Evolutionary conservation across 1,140 invertebrate species (phyloP).

Genomic region (Solenopsis fugax): DNA sequence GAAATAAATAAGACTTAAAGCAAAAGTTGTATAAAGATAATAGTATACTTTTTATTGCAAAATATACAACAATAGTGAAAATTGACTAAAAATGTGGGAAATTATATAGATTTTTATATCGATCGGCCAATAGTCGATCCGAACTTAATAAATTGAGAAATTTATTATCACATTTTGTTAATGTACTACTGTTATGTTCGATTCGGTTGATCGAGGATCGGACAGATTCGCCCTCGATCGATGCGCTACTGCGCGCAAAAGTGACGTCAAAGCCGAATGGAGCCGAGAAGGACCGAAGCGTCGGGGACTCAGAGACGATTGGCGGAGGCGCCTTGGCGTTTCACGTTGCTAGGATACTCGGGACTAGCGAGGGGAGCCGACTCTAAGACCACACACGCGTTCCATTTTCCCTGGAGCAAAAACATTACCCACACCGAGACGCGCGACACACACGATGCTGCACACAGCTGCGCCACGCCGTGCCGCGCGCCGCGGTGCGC

Average conservation of each 20-base stretch:
- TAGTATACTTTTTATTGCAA: too few species aligned
- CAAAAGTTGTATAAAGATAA: not conserved
- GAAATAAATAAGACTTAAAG: not conserved
- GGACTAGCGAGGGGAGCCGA: constrained; percentile 77
- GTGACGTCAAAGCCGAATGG: constrained; percentile 81
- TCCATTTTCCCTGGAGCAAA: constrained; percentile 86
- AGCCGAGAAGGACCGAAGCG: constrained; percentile 79
- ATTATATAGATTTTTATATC: not conserved
- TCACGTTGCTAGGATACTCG: constrained; percentile 84
- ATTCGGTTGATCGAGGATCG: constrained; percentile 23
- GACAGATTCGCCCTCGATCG: constrained; percentile 11
- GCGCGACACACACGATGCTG: constrained; percentile 66
- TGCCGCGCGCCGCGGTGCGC: not conserved
- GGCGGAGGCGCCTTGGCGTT: constrained; percentile 81
- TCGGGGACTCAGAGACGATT: constrained; percentile 75
- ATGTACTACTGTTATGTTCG: not conserved
- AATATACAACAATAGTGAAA: too few species aligned
- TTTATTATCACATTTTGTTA: not conserved
- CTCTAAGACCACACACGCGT: constrained; percentile 84
- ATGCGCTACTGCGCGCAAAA: constrained; percentile 77
- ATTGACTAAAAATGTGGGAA: too few species aligned
- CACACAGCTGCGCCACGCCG: constrained; percentile 29
- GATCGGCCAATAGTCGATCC: not conserved
- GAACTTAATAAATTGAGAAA: not conserved
- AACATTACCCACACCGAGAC: constrained; percentile 82